Base-by-base conservation (phyloP, 1,140 invertebrate genomes). In the Microplitis mediator region DNA sequence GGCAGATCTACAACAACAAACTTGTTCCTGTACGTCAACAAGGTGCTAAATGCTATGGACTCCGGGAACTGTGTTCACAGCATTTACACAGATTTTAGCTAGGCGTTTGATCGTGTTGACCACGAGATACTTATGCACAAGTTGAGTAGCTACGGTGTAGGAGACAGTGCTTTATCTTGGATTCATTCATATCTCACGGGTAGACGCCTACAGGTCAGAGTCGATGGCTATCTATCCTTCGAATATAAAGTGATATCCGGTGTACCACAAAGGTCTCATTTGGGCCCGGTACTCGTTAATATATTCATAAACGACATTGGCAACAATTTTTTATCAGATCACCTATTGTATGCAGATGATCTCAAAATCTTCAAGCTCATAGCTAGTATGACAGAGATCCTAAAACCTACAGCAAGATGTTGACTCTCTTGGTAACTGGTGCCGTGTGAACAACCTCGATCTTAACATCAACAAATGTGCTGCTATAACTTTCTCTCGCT, bases 31-130 rank as follows among this genome's bases (percentile, higher is more conserved):
- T 51, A 66, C n/a, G 39, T 31, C 4, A 66, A 51, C 51, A 23
- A 50, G 4, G 23, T 66, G 4, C 39, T 16, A 11, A 14, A 16
- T 4, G 35, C 64, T 9, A 16, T 66, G 14, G 39, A 66, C 45
- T 13, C 13, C 1, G 45, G 39, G 13, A 9, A 4, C 8, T 23
- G 45, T 5, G 64, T 66, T 16, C 4, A 66, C 4, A 13, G 34
- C 16, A 35, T 78, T 8, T 78, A 73, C 35, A 72, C 73, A 11
- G 76, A 76, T 52, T 71, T 78, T 45, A 58, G 32, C 1, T 78
- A 76, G 52, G 75, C 75, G 1, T 78, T 79, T 66, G 78, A 76
- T 52, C 62, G 32, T 4, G 64, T 80, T 6, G 35, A 77, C 45
- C 74, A 77, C 51, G 4, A 14, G 3, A 61, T 79, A 1, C 63